These are phyloP conservation scores for Anthrax anthrax DNA, from an alignment of 2,888 invertebrate species.

Conservation along the genomic window DNA sequence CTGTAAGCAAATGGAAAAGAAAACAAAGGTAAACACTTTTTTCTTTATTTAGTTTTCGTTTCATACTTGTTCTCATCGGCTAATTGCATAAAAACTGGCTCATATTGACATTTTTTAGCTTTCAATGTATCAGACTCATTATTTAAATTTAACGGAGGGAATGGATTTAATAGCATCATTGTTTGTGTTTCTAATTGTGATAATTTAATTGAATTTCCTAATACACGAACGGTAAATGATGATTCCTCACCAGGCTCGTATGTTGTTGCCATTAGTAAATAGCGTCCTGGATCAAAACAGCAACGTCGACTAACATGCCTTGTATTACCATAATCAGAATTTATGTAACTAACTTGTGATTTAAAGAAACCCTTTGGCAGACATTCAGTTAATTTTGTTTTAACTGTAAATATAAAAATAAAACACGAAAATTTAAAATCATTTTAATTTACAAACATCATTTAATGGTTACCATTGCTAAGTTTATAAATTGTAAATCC, in stretches of 20 bases:
- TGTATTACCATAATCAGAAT: constrained; percentile 85
- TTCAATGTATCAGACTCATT: constrained; percentile 38
- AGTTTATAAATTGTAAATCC: constrained; percentile 70
- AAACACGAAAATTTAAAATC: background rate
- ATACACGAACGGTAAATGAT: constrained; percentile 70
- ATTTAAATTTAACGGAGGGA: constrained; percentile 25
- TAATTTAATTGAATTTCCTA: constrained; percentile 61
- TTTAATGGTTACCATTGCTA: constrained; percentile 15
- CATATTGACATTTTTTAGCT: constrained; percentile 51
- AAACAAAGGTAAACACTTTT: background rate
- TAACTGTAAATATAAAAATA: constrained; percentile 11
- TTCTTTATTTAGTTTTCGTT: background rate
- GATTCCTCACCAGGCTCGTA: constrained; percentile 85
- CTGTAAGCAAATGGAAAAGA: constrained; percentile 22
- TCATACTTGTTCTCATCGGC: constrained; percentile 63
- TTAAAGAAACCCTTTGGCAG: constrained; percentile 70
- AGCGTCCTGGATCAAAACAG: constrained; percentile 65
- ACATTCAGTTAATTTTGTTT: constrained; percentile 54
- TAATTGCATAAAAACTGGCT: constrained; percentile 75
- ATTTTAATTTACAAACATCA: background rate
- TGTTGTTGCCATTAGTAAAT: constrained; percentile 76
- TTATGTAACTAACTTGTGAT: constrained; percentile 70
- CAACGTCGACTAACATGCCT: constrained; percentile 73
- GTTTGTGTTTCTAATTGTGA: constrained; percentile 50
- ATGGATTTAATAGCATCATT: constrained; percentile 31